Percentiles rank a stretch among this genome's conserved stretches.
Evolutionary conservation across 2,888 invertebrate species (phyloP).

Genomic region (Hoplodrina blanda): DNA sequence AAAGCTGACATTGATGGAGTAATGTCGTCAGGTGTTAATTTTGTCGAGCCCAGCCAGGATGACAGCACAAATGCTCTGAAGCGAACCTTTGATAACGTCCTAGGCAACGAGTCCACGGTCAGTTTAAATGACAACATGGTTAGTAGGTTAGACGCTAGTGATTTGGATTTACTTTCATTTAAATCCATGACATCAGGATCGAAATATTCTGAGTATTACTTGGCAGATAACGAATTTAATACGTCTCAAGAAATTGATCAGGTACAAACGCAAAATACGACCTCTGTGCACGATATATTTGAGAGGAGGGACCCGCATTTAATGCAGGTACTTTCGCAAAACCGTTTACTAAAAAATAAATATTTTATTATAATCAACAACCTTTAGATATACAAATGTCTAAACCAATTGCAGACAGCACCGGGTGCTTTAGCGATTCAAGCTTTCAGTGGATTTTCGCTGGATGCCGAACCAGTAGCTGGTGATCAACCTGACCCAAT

Average conservation of each 20-base stretch:
- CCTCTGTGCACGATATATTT: constrained; percentile 78
- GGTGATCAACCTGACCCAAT: constrained; percentile 79
- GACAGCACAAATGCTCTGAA: constrained; percentile 69
- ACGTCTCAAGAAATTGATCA: constrained; percentile 34
- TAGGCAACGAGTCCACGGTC: constrained; percentile 65
- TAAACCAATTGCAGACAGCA: constrained; percentile 66
- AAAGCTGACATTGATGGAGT: constrained; percentile 46
- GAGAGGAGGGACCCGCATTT: constrained; percentile 76
- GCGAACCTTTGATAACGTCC: constrained; percentile 65
- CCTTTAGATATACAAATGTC: not conserved
- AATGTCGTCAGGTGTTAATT: constrained; percentile 59
- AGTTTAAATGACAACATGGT: constrained; percentile 61
- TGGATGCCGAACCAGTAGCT: constrained; percentile 72
- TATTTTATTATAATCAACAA: not conserved
- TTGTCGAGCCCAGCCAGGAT: constrained; percentile 64
- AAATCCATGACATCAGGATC: constrained; percentile 76
- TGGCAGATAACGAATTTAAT: constrained; percentile 73
- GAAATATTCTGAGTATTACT: constrained; percentile 78
- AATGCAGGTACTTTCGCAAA: constrained; percentile 65
- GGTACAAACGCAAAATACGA: constrained; percentile 45
- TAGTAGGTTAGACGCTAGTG: constrained; percentile 59
- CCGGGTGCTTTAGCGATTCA: constrained; percentile 75
- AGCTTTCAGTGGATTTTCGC: constrained; percentile 84
- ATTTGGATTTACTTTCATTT: constrained; percentile 78
- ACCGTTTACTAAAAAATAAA: not conserved